phyloP scores from a whole-genome alignment of 2,113 vertebrate species.

The Ochotona curzoniae region DNA sequence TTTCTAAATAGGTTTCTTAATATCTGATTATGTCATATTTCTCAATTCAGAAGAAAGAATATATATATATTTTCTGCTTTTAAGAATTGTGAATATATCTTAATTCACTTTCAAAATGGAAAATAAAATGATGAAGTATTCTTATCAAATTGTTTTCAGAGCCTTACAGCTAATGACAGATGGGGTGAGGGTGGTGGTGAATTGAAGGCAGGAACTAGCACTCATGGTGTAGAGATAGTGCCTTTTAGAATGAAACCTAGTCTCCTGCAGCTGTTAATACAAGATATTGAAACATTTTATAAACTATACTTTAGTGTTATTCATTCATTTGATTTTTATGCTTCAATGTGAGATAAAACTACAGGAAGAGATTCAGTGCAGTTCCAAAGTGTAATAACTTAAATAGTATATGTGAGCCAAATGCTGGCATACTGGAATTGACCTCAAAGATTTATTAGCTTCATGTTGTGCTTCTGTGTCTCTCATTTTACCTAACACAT shows the following conservation, averaged over 20 bases:
- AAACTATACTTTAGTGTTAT: conserved; percentile 43
- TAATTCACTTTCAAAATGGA: conserved; percentile 54
- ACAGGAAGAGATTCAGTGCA: conserved; percentile 39
- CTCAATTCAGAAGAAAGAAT: conserved; percentile 59
- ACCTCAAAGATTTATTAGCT: conserved; percentile 53
- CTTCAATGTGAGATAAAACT: conserved; percentile 60
- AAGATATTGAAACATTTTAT: conserved; percentile 52
- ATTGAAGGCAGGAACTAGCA: neutral
- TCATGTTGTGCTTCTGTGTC: conserved; percentile 48
- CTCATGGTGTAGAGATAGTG: conserved; percentile 45
- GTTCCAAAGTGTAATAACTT: conserved; percentile 50
- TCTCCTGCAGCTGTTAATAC: conserved; percentile 40
- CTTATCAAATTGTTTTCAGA: conserved; percentile 61
- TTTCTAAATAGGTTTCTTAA: conserved; percentile 68
- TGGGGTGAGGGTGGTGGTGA: conserved; percentile 52
- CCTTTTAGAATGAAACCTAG: conserved; percentile 48
- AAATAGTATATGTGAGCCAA: conserved; percentile 59
- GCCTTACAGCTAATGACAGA: conserved; percentile 46
- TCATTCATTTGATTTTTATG: conserved; percentile 44
- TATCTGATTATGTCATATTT: conserved; percentile 61
- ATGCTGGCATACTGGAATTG: conserved; percentile 55
- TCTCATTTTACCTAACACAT: conserved; percentile 75
- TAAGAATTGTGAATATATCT: conserved; percentile 57
- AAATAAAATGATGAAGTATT: conserved; percentile 54
- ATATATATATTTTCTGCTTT: conserved; percentile 44